phyloP scores from a whole-genome alignment of 2,797 vertebrate genomes.

The Dendrocincla tyrannina region DNA sequence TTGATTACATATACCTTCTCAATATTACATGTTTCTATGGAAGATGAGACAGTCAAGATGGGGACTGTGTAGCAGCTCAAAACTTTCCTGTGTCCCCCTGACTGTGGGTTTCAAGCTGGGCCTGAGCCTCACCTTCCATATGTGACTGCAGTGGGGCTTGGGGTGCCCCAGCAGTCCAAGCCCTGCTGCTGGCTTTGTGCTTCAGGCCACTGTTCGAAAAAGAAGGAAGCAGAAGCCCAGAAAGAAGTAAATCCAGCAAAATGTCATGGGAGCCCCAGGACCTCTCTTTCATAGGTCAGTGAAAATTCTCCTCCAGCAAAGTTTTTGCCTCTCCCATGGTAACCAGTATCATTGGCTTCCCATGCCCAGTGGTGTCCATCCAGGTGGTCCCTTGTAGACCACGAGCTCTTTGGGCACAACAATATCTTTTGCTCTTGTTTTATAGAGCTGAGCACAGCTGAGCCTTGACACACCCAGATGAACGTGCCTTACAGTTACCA shows the following conservation, averaged over 20 bases:
- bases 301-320: neutral
- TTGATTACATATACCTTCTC: neutral
- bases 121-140: neutral
- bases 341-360: neutral
- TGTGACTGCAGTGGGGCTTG: rapidly evolving
- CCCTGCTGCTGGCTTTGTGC: neutral
- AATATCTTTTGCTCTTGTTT: neutral
- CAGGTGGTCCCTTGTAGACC: neutral
- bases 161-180: neutral
- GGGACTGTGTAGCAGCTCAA: neutral
- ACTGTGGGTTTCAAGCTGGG: neutral
- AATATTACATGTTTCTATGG: neutral
- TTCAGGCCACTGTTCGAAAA: neutral
- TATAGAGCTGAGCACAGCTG: neutral
- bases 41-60: neutral
- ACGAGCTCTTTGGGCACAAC: neutral
- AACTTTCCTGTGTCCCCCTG: neutral
- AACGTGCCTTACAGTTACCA: neutral
- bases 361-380: no score
- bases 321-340: neutral
- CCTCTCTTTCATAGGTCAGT: neutral
- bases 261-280: neutral
- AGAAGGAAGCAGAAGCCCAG: neutral
- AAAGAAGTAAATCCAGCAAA: neutral
- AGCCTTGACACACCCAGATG: neutral